Conservation (phyloP, 2,113 vertebrate species). For the Empidonax traillii region DNA sequence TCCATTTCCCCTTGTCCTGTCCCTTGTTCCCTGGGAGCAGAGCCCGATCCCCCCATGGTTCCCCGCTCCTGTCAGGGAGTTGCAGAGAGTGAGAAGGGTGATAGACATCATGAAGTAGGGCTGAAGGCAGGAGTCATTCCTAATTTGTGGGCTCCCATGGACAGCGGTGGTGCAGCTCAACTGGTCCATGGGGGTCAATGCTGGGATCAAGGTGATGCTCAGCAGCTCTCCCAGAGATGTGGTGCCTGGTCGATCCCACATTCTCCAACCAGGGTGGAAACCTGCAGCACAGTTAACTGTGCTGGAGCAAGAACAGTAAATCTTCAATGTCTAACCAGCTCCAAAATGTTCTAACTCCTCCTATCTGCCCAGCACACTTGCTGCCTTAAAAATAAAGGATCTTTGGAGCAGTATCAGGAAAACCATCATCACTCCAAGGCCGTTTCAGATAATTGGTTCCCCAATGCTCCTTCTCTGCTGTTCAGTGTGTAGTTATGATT, state of each 20-base stretch:
- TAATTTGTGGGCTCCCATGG: rapidly evolving
- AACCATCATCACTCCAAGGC: neutral
- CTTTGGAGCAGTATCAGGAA: rapidly evolving
- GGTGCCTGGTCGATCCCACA: rapidly evolving
- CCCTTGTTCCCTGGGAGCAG: neutral
- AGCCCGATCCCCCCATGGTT: neutral
- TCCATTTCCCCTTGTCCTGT: neutral
- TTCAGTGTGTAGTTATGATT: rapidly evolving
- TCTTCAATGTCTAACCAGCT: rapidly evolving
- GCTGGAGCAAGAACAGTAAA: neutral
- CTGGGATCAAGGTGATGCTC: neutral
- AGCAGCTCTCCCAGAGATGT: neutral
- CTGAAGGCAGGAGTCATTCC: neutral
- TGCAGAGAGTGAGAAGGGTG: neutral
- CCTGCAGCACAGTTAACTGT: neutral
- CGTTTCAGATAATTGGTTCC: neutral
- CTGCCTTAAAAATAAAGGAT: neutral
- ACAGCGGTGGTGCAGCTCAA: neutral
- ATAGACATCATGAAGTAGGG: neutral
- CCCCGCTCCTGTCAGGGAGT: neutral
- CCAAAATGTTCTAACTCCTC: neutral
- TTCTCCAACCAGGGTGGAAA: neutral
- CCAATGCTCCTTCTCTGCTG: neutral
- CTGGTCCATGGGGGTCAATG: rapidly evolving
- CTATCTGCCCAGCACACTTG: neutral